A percentile compares a stretch with the other conserved stretches of the same genome.
These are phyloP conservation scores for Agriopis marginaria DNA, from an alignment of 2,888 invertebrate species.

Conservation along the genomic window DNA sequence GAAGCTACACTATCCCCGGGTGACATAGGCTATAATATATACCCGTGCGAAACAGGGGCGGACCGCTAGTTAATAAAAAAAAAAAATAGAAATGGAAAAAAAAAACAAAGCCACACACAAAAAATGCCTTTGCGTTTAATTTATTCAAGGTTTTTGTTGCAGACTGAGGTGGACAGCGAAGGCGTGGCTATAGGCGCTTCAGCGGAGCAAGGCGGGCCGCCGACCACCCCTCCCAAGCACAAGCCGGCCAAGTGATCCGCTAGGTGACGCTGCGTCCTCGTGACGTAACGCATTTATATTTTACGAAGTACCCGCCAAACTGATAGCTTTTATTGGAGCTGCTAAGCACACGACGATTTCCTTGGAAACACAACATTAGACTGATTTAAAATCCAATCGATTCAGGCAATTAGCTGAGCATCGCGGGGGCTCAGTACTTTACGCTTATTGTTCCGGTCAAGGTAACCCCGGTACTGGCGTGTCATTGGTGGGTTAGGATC, in stretches of 20 bases:
- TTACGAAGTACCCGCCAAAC: slow-evolving; percentile 30
- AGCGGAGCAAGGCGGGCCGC: slow-evolving; percentile 81
- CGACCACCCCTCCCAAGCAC: slow-evolving; percentile 81
- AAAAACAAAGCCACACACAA: too few relatives aligned
- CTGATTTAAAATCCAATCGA: background rate
- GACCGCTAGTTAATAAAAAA: too few relatives aligned
- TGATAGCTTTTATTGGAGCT: slow-evolving; percentile 8
- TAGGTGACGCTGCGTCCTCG: slow-evolving; percentile 14
- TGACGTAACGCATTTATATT: slow-evolving; percentile 29
- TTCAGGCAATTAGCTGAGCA: background rate
- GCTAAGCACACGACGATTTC: background rate
- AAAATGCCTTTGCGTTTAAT: too few relatives aligned
- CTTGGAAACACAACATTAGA: background rate
- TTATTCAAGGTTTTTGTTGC: slow-evolving; percentile 32
- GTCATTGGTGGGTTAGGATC: background rate
- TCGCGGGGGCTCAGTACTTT: background rate
- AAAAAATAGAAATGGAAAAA: too few relatives aligned
- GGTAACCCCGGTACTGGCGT: background rate
- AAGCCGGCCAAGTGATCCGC: slow-evolving; percentile 79
- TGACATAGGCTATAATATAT: too few relatives aligned
- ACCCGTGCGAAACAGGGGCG: too few relatives aligned
- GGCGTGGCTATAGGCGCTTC: slow-evolving; percentile 81
- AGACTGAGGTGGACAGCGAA: slow-evolving; percentile 84
- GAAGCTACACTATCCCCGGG: too few relatives aligned
- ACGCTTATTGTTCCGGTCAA: background rate